Percentiles rank a stretch among this genome's conserved stretches.
Evolutionary conservation across 2,888 invertebrate genomes (phyloP).

Genomic region (Nymphalis urticae): DNA sequence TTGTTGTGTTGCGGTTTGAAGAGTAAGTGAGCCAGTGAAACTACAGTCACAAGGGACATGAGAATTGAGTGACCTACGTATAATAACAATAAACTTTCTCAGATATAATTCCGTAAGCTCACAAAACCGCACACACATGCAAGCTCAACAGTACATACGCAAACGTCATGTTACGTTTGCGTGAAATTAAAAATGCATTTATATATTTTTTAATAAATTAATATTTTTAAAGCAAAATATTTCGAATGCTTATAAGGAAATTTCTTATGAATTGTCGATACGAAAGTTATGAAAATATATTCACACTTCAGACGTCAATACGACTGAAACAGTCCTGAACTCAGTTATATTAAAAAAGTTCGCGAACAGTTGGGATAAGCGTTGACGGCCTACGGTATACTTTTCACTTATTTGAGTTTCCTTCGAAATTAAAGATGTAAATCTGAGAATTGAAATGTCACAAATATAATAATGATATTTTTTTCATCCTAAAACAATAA

Average conservation of each 20-base stretch:
- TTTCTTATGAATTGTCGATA: background rate
- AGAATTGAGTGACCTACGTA: no score
- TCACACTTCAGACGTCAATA: conserved; percentile 26
- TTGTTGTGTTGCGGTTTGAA: background rate
- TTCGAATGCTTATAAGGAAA: background rate
- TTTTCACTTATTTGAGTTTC: conserved; percentile 25
- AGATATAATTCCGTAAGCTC: no score
- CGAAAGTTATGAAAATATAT: conserved; percentile 24
- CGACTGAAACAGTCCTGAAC: conserved; percentile 24
- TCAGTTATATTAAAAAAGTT: conserved; percentile 48
- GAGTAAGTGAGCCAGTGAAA: background rate
- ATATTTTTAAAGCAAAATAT: background rate
- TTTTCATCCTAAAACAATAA: no score
- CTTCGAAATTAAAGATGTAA: conserved; percentile 31
- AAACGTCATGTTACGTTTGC: no score
- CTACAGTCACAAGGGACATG: background rate
- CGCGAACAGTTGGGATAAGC: conserved; percentile 39
- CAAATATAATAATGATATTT: background rate
- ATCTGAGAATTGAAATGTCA: conserved; percentile 32
- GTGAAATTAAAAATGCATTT: no score
- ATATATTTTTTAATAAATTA: background rate
- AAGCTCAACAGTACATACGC: no score
- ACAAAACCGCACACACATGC: no score
- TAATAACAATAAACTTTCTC: no score
- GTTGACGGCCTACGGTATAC: conserved; percentile 31